phyloP scores from a whole-genome alignment of 2,797 vertebrate species.

The Anisognathus igniventris region DNA sequence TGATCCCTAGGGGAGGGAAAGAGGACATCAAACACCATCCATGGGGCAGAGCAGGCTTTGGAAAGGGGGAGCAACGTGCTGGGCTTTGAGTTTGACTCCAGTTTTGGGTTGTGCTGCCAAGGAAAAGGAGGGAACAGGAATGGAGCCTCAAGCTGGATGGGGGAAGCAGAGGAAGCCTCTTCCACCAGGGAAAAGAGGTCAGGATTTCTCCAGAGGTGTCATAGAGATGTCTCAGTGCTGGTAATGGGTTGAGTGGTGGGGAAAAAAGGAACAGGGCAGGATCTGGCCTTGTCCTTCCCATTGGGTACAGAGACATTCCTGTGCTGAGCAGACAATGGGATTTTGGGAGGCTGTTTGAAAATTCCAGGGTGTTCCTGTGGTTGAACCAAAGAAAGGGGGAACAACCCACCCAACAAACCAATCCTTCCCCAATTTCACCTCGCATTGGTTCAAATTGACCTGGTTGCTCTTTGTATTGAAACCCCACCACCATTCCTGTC shows the following conservation, averaged over 20 bases:
- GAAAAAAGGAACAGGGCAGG: not conserved
- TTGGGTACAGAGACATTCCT: not conserved
- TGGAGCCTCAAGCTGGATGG: not conserved
- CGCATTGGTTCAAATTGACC: accelerated
- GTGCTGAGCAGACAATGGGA: not conserved
- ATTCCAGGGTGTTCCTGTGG: not conserved
- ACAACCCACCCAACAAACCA: accelerated
- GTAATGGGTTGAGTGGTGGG: not conserved
- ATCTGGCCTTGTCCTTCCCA: not conserved
- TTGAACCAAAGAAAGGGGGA: not conserved
- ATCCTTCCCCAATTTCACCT: not conserved
- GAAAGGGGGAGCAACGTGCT: not conserved
- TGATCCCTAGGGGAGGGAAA: conserved; percentile 71
- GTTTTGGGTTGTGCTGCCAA: not conserved
- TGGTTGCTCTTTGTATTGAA: not conserved
- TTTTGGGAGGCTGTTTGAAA: not conserved
- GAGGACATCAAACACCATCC: not conserved
- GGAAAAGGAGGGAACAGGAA: not conserved
- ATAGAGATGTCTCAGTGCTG: accelerated
- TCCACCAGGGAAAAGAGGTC: not conserved
- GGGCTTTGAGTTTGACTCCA: not conserved
- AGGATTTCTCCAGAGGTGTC: not conserved
- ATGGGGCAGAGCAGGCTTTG: not conserved
- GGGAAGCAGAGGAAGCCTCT: not conserved
- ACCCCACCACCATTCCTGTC: no score